Percentiles rank a stretch among this genome's conserved stretches.
Evolutionary conservation across 2,797 vertebrate species (phyloP).

Genomic region (Heterohyrax brucei): DNA sequence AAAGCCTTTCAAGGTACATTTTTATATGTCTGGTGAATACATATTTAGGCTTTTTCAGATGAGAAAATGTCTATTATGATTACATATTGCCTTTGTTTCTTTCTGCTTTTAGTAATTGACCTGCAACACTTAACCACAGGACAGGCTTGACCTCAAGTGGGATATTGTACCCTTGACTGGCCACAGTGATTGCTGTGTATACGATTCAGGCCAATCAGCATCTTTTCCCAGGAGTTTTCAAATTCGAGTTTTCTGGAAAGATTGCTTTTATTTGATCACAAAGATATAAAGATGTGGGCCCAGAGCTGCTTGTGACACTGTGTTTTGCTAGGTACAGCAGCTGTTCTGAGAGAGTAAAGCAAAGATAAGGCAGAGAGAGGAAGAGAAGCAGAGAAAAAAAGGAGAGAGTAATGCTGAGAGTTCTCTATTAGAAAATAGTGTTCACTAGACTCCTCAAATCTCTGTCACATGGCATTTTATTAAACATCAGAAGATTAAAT

Average conservation of each 20-base stretch:
- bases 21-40: not conserved
- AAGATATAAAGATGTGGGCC: not conserved
- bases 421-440: not conserved
- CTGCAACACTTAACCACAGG: not conserved
- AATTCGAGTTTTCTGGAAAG: not conserved
- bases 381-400: not conserved
- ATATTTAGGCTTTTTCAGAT: not conserved
- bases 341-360: not conserved
- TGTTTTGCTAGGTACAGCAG: not conserved
- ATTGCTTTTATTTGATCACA: not conserved
- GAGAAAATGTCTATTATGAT: not conserved
- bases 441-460: not conserved
- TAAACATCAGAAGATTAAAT: not conserved
- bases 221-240: slow-evolving; percentile 1
- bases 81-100: not conserved
- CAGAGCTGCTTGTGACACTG: not conserved
- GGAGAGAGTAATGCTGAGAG: not conserved
- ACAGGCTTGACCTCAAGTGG: no score
- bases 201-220: not conserved
- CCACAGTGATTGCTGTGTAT: not conserved
- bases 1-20: not conserved
- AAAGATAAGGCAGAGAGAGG: not conserved
- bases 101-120: not conserved
- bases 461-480: not conserved
- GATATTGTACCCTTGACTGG: not conserved